Conservation (phyloP, 2,888 invertebrate species). For the Mycalesis mineus region DNA sequence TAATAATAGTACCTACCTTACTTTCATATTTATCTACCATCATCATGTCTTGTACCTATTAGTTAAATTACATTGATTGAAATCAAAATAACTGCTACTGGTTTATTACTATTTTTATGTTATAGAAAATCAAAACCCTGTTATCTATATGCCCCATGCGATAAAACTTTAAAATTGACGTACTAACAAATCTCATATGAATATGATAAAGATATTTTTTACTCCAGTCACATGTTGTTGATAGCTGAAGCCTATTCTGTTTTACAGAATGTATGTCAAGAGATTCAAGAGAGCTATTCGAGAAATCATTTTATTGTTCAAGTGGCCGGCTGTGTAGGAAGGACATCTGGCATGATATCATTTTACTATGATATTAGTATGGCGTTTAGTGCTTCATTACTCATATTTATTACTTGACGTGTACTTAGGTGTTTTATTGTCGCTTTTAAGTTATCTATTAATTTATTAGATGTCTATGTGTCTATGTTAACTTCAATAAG, state of each 20-base stretch:
- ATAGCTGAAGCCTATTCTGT: slow-evolving; percentile 25
- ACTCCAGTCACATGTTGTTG: slow-evolving; percentile 15
- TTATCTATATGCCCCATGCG: neutral
- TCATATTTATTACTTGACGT: neutral
- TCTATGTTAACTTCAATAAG: no score
- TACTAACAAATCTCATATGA: neutral
- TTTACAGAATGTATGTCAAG: slow-evolving; percentile 61
- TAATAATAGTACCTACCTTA: no score
- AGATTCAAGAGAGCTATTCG: slow-evolving; percentile 51
- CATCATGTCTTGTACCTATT: no score
- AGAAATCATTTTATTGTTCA: slow-evolving; percentile 63
- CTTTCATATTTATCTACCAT: no score
- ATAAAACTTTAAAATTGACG: neutral
- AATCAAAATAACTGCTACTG: no score
- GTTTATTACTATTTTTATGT: no score
- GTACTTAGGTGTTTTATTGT: neutral
- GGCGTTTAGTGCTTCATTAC: slow-evolving; percentile 15
- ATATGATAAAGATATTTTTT: slow-evolving; percentile 1
- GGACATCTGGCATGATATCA: slow-evolving; percentile 55
- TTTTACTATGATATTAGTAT: slow-evolving; percentile 28
- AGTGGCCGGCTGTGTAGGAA: slow-evolving; percentile 50
- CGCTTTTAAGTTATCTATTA: neutral
- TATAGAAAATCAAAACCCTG: no score
- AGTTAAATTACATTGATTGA: no score
- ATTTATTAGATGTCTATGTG: neutral